Evolutionary conservation across 1,140 invertebrate species (phyloP), one percentile per base, ranked within the genome.

Genomic region (Scaptomyza montana): DNA sequence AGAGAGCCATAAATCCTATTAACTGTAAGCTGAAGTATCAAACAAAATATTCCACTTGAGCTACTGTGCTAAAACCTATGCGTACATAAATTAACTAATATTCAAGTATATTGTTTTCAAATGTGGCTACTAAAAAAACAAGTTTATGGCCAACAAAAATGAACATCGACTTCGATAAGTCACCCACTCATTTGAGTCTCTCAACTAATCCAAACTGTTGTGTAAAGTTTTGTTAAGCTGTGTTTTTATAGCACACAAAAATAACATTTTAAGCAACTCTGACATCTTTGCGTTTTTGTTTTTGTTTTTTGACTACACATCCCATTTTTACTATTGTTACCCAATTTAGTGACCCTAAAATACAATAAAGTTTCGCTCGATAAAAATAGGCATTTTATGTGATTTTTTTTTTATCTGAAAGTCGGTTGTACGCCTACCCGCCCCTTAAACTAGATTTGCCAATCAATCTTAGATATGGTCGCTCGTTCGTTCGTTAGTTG

Each of bases 391-490:
- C 71, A 87, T 78, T 86, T 87, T 86, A 86, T 86, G 78, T 76
- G 78, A 86, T 86, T 87, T 72, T 86, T 87, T 72, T 36, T 54
- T 50, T 76, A 81, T 78, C 78, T 69, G 71, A 47, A 72, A 73
- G 70, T 73, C 70, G n/a, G 47, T 49, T 43, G 25, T 28, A 16
- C 25, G 10, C 45, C 50, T 36, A 25, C 60, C 43, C 74, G 36
- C 25, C 46, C 57, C 36, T 47, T 43, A 73, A 73, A 71, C 30
- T 33, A 43, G 59, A 13, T 47, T 46, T 54, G 55, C 57, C 81
- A 82, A 86, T 86, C 82, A 86, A 89, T 86, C 82, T 86, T 86
- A 86, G 82, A 86, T 86, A 86, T 78, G 77, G 81, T 71, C 74
- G 81, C 57, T 65, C 68, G 81, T 71, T 65, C 68, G 81, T 71